These are phyloP conservation scores for Laodelphax striatellus DNA, from an alignment of 1,140 invertebrate species.

Conservation along the genomic window DNA sequence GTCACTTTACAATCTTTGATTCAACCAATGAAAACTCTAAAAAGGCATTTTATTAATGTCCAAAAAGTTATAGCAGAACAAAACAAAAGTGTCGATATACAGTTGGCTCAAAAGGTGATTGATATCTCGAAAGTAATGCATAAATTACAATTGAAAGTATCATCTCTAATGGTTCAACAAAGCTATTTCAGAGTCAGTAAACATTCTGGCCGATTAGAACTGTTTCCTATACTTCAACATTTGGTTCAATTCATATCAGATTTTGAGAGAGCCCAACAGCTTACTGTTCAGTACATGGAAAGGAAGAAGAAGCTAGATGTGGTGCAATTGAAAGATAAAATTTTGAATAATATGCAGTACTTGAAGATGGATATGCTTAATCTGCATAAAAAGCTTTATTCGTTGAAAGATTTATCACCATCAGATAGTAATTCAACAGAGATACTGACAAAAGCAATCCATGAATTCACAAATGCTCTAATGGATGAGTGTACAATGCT, in stretches of 20 bases:
- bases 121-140: conserved; percentile 3
- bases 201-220: conserved; percentile 9
- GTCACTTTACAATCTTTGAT: conserved; percentile 21
- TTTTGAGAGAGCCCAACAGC: conserved; percentile 7
- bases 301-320: background rate
- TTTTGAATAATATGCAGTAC: background rate
- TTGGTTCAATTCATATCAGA: conserved; percentile 1
- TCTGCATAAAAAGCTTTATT: background rate
- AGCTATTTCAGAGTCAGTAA: conserved; percentile 6
- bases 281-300: background rate
- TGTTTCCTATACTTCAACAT: conserved; percentile 10
- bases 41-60: conserved; percentile 14
- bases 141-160: conserved; percentile 11
- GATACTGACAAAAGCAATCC: conserved; percentile 20
- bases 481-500: conserved; percentile 13
- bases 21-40: conserved; percentile 20
- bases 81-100: background rate
- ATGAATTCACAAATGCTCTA: conserved; percentile 15
- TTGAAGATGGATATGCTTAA: background rate
- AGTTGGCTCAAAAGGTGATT: background rate
- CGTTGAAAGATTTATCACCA: conserved; percentile 6
- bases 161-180: conserved; percentile 9
- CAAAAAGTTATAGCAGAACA: background rate
- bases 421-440: conserved; percentile 16
- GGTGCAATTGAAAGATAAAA: background rate